phyloP scores from a whole-genome alignment of 2,888 invertebrate species.

The Diarsia brunnea region DNA sequence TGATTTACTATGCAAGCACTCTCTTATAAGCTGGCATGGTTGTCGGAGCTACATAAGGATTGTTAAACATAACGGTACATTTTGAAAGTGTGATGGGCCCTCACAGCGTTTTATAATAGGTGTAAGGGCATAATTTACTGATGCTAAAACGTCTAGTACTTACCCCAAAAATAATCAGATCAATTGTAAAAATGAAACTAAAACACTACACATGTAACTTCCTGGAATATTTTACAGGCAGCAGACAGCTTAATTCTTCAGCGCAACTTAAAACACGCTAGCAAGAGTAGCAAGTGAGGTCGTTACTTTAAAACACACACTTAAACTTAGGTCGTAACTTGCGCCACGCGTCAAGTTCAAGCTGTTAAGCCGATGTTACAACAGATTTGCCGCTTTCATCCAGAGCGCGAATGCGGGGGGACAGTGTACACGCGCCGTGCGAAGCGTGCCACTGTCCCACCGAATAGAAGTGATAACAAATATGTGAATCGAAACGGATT shows the following conservation, averaged over 20 bases:
- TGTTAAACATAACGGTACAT: background rate
- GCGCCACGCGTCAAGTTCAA: slow-evolving; percentile 71
- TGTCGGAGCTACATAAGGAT: background rate
- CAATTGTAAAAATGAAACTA: slow-evolving; percentile 11
- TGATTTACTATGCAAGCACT: background rate
- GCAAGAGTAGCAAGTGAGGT: slow-evolving; percentile 39
- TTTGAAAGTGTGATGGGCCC: background rate
- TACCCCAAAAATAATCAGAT: background rate
- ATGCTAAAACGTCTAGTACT: background rate
- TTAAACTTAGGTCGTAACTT: slow-evolving; percentile 62
- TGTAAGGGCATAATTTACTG: background rate
- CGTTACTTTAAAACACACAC: slow-evolving; percentile 59
- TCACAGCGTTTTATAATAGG: background rate
- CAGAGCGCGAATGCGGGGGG: slow-evolving; percentile 75
- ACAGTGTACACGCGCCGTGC: slow-evolving; percentile 68
- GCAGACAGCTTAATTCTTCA: slow-evolving; percentile 45
- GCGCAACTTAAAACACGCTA: slow-evolving; percentile 45
- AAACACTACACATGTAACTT: slow-evolving; percentile 27
- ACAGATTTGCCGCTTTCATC: slow-evolving; percentile 86
- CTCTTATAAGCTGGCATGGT: background rate
- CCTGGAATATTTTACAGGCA: slow-evolving; percentile 36
- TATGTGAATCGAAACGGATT: slow-evolving; percentile 63
- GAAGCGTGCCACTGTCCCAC: slow-evolving; percentile 64
- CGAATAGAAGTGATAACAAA: slow-evolving; percentile 73
- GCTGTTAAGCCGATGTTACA: slow-evolving; percentile 88